These are phyloP conservation scores for Podotricha telesiphe DNA, from an alignment of 2,888 invertebrate genomes.

Conservation along the genomic window DNA sequence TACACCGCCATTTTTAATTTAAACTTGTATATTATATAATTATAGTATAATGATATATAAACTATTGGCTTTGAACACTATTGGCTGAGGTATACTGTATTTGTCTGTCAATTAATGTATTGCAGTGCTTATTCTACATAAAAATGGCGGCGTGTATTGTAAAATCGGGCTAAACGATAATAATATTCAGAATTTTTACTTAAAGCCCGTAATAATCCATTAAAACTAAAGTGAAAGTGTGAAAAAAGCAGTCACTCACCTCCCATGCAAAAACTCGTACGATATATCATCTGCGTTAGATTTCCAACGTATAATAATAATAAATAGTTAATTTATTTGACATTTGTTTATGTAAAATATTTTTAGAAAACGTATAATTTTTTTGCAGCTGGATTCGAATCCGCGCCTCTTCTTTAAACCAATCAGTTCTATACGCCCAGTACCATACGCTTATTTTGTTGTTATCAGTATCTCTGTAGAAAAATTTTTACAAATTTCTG, in stretches of 20 bases:
- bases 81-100: constrained; percentile 24
- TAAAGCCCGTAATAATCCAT: constrained; percentile 15
- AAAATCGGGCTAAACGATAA: constrained; percentile 16
- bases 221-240: constrained; percentile 34
- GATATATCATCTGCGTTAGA: not conserved
- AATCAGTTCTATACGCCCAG: no score
- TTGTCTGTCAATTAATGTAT: constrained; percentile 5
- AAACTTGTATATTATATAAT: constrained; percentile 2
- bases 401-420: no score
- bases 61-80: constrained; percentile 22
- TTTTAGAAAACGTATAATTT: no score
- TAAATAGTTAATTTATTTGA: not conserved
- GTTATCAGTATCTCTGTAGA: no score
- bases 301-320: constrained; percentile 5
- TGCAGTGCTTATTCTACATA: not conserved
- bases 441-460: no score
- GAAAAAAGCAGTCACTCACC: constrained; percentile 41
- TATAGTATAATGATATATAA: not conserved
- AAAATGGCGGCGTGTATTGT: constrained; percentile 20
- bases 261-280: constrained; percentile 45
- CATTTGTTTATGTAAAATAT: no score
- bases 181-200: constrained; percentile 2
- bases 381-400: no score
- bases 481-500: no score
- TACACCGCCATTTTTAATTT: constrained; percentile 19